Evolutionary conservation across 2,888 invertebrate genomes (phyloP), one percentile per base, ranked within the genome.

Genomic region (Merodon equestris): DNA sequence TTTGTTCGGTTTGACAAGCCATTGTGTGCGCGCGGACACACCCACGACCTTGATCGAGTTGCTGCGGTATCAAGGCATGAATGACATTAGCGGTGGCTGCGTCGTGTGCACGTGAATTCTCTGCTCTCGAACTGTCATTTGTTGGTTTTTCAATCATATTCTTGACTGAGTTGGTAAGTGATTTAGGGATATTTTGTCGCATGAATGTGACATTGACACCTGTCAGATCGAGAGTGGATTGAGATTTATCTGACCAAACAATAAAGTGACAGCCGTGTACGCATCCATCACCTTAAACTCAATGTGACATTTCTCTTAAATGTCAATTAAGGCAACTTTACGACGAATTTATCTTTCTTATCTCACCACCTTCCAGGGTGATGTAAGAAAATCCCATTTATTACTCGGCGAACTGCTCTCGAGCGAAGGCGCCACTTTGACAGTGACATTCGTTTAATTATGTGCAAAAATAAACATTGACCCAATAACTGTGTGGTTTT

Each of bases 1-100:
- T 74, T 79, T 60, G 79, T 64, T 60, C 63, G 79, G 74, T 74
- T 79, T 63, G 79, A 79, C 74, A 79, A 74, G 63, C 58, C 51
- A 56, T 79, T 74, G 79, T 74, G 73, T 40, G 40, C 40, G 40
- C 58, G 44, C 56, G 34, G 57, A 61, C 71, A 61, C 76, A 71
- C 73, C 73, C 73, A 73, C 66, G 73, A 73, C 73, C 73, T 63
- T 64, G 64, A 64, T 64, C 15, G 27, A 27, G 51, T 34, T 40
- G 14, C 10, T 15, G n/a, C n/a, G n/a, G n/a, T n/a, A n/a, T n/a
- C n/a, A n/a, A n/a, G n/a, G n/a, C n/a, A n/a, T n/a, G 47, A 38
- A 61, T 36, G 36, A 50, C 72, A 66, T 60, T 66, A 71, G 50
- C 47, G 70, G 64, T 71, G 64, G 50, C 61, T 45, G 27, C 58